phyloP scores from a whole-genome alignment of 2,113 vertebrate species.

The Coturnix japonica region DNA sequence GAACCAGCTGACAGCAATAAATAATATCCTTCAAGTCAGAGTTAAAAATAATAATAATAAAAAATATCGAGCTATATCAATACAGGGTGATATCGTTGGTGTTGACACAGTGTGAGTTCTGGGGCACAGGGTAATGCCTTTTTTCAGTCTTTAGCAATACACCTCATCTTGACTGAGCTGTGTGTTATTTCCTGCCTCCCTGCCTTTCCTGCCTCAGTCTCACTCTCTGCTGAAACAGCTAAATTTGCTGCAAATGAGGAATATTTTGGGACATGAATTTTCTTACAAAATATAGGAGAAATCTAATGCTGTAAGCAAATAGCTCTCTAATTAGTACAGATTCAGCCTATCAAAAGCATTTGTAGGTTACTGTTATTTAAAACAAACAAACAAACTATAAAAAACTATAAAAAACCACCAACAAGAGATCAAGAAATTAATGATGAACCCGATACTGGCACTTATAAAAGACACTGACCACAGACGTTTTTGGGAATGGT shows the following conservation, averaged over 20 bases:
- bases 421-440: background rate
- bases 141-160: slow-evolving; percentile 30
- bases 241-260: slow-evolving; percentile 71
- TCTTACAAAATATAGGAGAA: slow-evolving; percentile 59
- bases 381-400: background rate
- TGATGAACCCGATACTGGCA: background rate
- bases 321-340: slow-evolving; percentile 57
- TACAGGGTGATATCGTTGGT: background rate
- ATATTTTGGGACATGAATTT: slow-evolving; percentile 61
- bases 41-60: background rate
- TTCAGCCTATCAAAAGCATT: slow-evolving; percentile 30
- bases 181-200: slow-evolving; percentile 70
- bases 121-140: slow-evolving; percentile 3
- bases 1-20: background rate
- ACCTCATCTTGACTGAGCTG: slow-evolving; percentile 63
- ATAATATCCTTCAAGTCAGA: background rate
- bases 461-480: slow-evolving; percentile 23
- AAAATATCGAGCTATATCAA: background rate
- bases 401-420: background rate
- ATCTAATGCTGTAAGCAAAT: slow-evolving; percentile 67
- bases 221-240: slow-evolving; percentile 71
- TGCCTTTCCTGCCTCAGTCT: slow-evolving; percentile 68
- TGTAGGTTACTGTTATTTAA: background rate
- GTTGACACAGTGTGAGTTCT: background rate
- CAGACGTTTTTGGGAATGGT: slow-evolving; percentile 26